Evolutionary conservation across 2,113 vertebrate genomes (phyloP).

Genomic region (Phalacrocorax brasilianus): DNA sequence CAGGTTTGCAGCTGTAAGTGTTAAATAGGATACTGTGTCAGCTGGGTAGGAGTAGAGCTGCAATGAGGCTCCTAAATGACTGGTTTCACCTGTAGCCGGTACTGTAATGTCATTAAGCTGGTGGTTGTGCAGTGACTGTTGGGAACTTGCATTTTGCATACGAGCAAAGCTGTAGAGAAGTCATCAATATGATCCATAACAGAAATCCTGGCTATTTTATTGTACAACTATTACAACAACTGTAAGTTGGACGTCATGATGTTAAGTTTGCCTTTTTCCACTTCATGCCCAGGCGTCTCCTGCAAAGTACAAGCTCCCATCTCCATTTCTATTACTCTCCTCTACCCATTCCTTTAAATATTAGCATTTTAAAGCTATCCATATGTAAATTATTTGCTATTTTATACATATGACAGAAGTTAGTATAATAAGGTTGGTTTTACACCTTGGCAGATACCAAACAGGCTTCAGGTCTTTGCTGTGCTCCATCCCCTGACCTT

Average conservation of each 20-base stretch:
- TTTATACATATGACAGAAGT: background rate
- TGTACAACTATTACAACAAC: background rate
- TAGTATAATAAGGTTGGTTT: background rate
- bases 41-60: background rate
- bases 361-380: background rate
- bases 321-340: background rate
- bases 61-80: background rate
- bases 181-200: background rate
- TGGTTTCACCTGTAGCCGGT: background rate
- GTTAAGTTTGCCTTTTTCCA: background rate
- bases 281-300: background rate
- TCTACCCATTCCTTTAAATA: background rate
- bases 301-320: background rate
- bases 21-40: background rate
- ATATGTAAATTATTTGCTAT: background rate
- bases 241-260: background rate
- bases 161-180: background rate
- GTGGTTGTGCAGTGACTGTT: background rate
- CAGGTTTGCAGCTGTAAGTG: background rate
- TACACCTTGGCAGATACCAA: background rate
- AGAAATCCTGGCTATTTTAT: background rate
- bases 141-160: background rate
- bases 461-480: background rate
- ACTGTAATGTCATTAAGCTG: background rate
- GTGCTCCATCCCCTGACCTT: background rate